Percentiles rank a stretch among this genome's conserved stretches.
Conservation (phyloP, 2,888 invertebrate genomes). For the Nowickia ferox region DNA sequence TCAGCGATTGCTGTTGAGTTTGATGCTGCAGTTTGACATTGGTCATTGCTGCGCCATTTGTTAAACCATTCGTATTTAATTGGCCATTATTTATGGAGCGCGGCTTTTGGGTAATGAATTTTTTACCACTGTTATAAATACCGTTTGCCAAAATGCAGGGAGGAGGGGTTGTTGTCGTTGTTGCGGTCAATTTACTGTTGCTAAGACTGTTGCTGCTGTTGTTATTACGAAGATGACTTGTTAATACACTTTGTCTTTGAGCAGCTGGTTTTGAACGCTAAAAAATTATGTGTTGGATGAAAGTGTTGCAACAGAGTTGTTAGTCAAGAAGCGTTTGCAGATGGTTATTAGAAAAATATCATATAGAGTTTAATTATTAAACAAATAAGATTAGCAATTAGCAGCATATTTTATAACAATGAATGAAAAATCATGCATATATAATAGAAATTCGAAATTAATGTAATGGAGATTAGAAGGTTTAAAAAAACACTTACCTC, state of each 20-base stretch:
- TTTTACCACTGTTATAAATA: slow-evolving; percentile 68
- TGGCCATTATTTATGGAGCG: slow-evolving; percentile 60
- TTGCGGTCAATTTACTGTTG: slow-evolving; percentile 61
- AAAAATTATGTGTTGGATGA: slow-evolving; percentile 36
- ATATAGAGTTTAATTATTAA: slow-evolving; percentile 15
- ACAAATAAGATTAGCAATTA: slow-evolving; percentile 33
- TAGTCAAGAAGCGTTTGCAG: slow-evolving; percentile 59
- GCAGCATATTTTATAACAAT: not conserved
- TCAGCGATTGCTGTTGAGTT: slow-evolving; percentile 75
- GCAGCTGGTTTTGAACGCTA: slow-evolving; percentile 50
- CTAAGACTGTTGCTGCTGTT: slow-evolving; percentile 69
- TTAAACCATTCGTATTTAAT: slow-evolving; percentile 54
- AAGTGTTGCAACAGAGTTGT: slow-evolving; percentile 37
- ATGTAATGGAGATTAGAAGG: not conserved
- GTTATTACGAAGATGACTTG: slow-evolving; percentile 72
- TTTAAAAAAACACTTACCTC: slow-evolving; percentile 76
- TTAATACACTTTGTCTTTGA: slow-evolving; percentile 63
- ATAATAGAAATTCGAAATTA: slow-evolving; percentile 6
- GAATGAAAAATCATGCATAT: not conserved
- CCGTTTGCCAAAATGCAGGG: slow-evolving; percentile 1
- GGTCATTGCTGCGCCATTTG: slow-evolving; percentile 57
- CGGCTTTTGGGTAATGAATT: slow-evolving; percentile 74
- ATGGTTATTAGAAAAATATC: slow-evolving; percentile 30
- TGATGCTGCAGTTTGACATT: slow-evolving; percentile 71
- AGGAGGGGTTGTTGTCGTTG: slow-evolving; percentile 22